Conservation (phyloP, 1,140 invertebrate genomes). For the Mycetomoellerius zeteki region DNA sequence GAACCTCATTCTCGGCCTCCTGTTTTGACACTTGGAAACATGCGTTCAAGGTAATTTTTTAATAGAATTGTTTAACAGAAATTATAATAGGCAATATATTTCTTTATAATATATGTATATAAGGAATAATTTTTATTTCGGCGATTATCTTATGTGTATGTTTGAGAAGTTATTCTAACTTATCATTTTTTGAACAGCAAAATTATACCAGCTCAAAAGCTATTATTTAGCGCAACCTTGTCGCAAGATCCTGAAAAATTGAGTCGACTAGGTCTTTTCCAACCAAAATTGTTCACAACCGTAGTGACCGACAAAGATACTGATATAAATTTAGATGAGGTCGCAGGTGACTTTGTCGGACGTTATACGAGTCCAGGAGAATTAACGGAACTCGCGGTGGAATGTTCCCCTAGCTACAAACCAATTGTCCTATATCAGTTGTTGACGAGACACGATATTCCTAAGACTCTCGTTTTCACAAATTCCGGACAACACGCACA, state of each 20-base stretch:
- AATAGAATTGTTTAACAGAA: slow-evolving; percentile 17
- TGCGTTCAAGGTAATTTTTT: slow-evolving; percentile 69
- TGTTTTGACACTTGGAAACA: slow-evolving; percentile 75
- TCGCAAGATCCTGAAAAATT: slow-evolving; percentile 98
- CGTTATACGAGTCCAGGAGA: slow-evolving; percentile 95
- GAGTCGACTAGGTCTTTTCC: slow-evolving; percentile 94
- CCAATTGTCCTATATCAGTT: slow-evolving; percentile 93
- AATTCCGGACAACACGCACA: slow-evolving; percentile 93
- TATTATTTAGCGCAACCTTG: slow-evolving; percentile 98
- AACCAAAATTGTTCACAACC: slow-evolving; percentile 96
- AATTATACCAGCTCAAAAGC: slow-evolving; percentile 92
- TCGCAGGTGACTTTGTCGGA: slow-evolving; percentile 88
- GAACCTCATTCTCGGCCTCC: slow-evolving; percentile 81
- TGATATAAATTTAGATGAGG: slow-evolving; percentile 79
- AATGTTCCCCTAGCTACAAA: slow-evolving; percentile 91
- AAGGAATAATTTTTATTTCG: slow-evolving; percentile 36
- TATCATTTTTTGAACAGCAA: slow-evolving; percentile 50
- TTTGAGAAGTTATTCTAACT: slow-evolving; percentile 9
- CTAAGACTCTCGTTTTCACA: slow-evolving; percentile 95
- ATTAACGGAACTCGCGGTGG: slow-evolving; percentile 92
- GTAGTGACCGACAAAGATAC: slow-evolving; percentile 83
- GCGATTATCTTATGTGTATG: background rate
- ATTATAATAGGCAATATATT: slow-evolving; percentile 17
- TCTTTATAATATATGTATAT: background rate
- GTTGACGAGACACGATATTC: slow-evolving; percentile 90